phyloP scores from a whole-genome alignment of 2,113 vertebrate genomes.

The Osmerus eperlanus region DNA sequence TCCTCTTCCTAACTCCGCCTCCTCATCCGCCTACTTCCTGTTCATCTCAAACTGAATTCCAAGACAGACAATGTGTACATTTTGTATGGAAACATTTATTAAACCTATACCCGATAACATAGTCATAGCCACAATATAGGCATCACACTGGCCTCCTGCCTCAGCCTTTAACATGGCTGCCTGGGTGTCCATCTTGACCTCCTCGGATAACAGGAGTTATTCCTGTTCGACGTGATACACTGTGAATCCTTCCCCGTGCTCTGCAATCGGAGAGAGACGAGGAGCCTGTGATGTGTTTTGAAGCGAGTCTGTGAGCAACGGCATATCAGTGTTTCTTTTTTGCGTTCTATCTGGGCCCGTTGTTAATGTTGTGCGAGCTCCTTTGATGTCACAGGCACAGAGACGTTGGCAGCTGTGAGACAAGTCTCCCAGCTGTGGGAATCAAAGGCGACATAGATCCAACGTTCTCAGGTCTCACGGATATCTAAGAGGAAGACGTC shows the following conservation, averaged over 20 bases:
- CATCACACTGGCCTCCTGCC: background rate
- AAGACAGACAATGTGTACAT: too few relatives aligned
- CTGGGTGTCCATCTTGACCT: background rate
- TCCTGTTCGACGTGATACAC: background rate
- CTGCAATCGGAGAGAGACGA: background rate
- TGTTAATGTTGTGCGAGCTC: background rate
- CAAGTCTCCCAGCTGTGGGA: background rate
- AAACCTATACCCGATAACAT: too few relatives aligned
- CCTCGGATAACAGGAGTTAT: background rate
- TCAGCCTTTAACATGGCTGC: background rate
- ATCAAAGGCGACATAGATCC: too few relatives aligned
- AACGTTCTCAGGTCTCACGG: too few relatives aligned
- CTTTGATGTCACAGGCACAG: conserved; percentile 4
- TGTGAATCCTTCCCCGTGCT: background rate
- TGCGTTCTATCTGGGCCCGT: too few relatives aligned
- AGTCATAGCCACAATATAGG: too few relatives aligned
- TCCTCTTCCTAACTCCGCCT: background rate
- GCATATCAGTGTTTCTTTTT: background rate
- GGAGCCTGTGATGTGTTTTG: background rate
- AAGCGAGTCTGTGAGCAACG: background rate
- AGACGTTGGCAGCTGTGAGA: background rate
- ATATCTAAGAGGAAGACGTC: too few relatives aligned
- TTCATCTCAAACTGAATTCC: too few relatives aligned
- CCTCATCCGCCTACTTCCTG: too few relatives aligned
- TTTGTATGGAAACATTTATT: too few relatives aligned